Conservation (phyloP, 2,113 vertebrate species). For the Tragulus kanchil region DNA sequence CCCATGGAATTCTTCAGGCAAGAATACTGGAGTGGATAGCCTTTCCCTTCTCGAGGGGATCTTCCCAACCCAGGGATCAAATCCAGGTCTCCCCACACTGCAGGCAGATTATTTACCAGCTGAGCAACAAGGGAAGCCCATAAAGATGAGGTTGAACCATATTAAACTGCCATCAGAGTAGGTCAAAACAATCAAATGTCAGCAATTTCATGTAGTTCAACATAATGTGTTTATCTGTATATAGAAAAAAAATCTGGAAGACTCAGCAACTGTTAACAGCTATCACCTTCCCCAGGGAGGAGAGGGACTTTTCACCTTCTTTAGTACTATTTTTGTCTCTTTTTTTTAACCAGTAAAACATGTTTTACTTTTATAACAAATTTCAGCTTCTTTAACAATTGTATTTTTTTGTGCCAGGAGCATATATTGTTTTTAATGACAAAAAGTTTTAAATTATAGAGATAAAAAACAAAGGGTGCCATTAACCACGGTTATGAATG, state of each 20-base stretch:
- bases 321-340: not conserved
- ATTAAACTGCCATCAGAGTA: not conserved
- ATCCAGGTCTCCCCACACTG: too few relatives aligned
- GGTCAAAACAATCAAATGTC: not conserved
- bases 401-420: not conserved
- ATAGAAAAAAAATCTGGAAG: not conserved
- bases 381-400: constrained; percentile 10
- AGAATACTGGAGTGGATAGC: too few relatives aligned
- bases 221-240: not conserved
- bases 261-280: not conserved
- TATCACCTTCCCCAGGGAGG: not conserved
- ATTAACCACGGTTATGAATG: not conserved
- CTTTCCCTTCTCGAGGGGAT: too few relatives aligned
- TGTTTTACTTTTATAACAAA: constrained; percentile 16
- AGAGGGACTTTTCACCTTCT: not conserved
- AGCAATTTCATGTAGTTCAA: constrained; percentile 1
- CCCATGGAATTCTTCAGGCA: too few relatives aligned
- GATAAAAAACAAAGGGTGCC: constrained; percentile 22
- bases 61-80: too few relatives aligned
- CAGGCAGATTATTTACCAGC: too few relatives aligned
- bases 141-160: not conserved
- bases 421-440: constrained; percentile 27
- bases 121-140: too few relatives aligned
- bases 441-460: constrained; percentile 18
- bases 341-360: not conserved